Percentiles rank a stretch among this genome's conserved stretches.
These are phyloP conservation scores for Acronicta psi DNA, from an alignment of 2,888 invertebrate genomes.

Conservation along the genomic window DNA sequence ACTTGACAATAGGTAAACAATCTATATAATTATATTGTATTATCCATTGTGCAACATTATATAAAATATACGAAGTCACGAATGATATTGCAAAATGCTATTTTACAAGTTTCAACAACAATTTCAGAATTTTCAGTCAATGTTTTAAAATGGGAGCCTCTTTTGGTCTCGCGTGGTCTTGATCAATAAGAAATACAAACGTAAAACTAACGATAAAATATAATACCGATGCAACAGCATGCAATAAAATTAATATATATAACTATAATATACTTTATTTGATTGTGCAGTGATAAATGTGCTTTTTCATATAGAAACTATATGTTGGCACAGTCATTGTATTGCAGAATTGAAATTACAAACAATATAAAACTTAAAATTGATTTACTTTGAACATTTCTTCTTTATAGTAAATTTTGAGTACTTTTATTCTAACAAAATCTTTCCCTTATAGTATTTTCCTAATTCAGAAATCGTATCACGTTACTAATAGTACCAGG, in stretches of 20 bases:
- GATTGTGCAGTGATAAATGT: slow-evolving; percentile 79
- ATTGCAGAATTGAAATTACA: slow-evolving; percentile 52
- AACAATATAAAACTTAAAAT: slow-evolving; percentile 35
- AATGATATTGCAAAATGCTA: slow-evolving; percentile 49
- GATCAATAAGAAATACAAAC: slow-evolving; percentile 57
- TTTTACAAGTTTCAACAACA: slow-evolving; percentile 50
- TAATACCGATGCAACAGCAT: slow-evolving; percentile 83
- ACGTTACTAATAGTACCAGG: slow-evolving; percentile 71
- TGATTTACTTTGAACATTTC: slow-evolving; percentile 34
- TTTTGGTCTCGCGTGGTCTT: slow-evolving; percentile 53
- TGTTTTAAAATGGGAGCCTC: slow-evolving; percentile 65
- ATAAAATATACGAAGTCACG: slow-evolving; percentile 44
- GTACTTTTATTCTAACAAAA: slow-evolving; percentile 37
- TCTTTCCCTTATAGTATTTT: slow-evolving; percentile 54
- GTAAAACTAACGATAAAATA: slow-evolving; percentile 80
- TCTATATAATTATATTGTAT: slow-evolving; percentile 18
- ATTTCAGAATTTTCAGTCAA: slow-evolving; percentile 66
- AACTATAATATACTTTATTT: slow-evolving; percentile 74
- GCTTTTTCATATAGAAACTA: slow-evolving; percentile 66
- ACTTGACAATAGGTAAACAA: slow-evolving; percentile 37
- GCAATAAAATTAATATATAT: slow-evolving; percentile 83
- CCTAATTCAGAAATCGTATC: slow-evolving; percentile 72
- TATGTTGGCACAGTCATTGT: slow-evolving; percentile 72
- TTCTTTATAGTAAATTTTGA: slow-evolving; percentile 34
- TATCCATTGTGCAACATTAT: slow-evolving; percentile 37